Evolutionary conservation across 2,113 vertebrate species (phyloP), one percentile per base, ranked within the genome.

Genomic region (Neogobius melanostomus): DNA sequence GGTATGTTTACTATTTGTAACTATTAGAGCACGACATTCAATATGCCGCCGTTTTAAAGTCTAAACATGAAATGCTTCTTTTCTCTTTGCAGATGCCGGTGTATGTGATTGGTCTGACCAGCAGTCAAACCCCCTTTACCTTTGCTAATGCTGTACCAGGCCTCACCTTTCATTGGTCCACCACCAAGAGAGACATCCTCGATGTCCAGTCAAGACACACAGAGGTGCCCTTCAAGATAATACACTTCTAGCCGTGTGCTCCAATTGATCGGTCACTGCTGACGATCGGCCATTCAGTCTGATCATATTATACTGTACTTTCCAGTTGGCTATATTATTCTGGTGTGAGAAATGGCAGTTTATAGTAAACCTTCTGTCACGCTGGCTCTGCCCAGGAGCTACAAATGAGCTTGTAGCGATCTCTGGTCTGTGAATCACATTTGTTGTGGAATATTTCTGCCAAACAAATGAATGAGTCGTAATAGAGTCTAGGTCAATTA

Each of bases 161-260:
- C 2, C 88, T 99, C 66, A 93, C 89, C 0, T 98, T 99, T 88
- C 93, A 95, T 64, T 99, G 98, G 98, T 94, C 95, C 42, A 95
- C 95, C 75, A 95, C 92, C 15, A 98, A 97, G 86, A 93, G 95
- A 70, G 96, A 98, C 69, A 92, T 94, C 52, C 84, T 99, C 84
- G 95, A 98, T 54, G 66, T 98, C 53, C 90, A 88, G 69, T 92
- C 95, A 5, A 92, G 97, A 52, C 95, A 97, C 80, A 91, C 81
- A 0, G 96, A 98, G 96, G 97, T 98, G 88, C 16, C 8, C 44
- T 56, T 11, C 16, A 52, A 47, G 70, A 10, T 5, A 15, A 63
- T 48, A 44, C 70, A 10, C 6, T 36, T 36, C 28, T 36, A 2
- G 28, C 28, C 28, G 4, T 36, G 28, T 36, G 28, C 28, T 36